phyloP scores from a whole-genome alignment of 2,113 vertebrate species.

The Hiodon tergisus region DNA sequence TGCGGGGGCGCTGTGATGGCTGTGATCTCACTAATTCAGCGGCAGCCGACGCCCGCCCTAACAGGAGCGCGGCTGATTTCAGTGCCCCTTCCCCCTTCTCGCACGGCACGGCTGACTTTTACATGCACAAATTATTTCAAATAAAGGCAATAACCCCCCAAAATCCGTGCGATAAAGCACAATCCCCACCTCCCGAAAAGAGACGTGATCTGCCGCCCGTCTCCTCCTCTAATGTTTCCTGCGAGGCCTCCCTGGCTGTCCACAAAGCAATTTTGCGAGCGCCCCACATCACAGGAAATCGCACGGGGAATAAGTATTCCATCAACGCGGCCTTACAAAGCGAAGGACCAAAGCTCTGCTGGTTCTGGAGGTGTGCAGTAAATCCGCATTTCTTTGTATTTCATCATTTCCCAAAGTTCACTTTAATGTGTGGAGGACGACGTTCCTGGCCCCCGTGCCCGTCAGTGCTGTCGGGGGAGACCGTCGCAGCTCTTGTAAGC shows the following conservation, averaged over 20 bases:
- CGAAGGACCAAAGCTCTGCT: slow-evolving; percentile 12
- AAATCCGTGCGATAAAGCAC: slow-evolving; percentile 46
- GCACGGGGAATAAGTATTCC: slow-evolving; percentile 11
- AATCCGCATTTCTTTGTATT: slow-evolving; percentile 4
- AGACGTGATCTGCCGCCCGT: slow-evolving; percentile 41
- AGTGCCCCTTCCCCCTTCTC: neutral
- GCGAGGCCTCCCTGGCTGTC: slow-evolving; percentile 47
- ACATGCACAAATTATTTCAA: slow-evolving; percentile 49
- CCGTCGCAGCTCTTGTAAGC: too few relatives aligned
- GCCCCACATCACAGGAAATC: slow-evolving; percentile 36
- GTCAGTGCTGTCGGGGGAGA: neutral
- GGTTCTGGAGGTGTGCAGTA: slow-evolving; percentile 2
- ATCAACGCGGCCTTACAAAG: slow-evolving; percentile 8
- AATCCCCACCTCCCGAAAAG: slow-evolving; percentile 51
- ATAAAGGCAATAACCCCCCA: slow-evolving; percentile 58
- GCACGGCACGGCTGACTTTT: slow-evolving; percentile 45
- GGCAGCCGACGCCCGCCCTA: slow-evolving; percentile 14
- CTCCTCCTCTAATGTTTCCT: slow-evolving; percentile 51
- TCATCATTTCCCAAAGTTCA: neutral
- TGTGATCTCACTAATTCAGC: slow-evolving; percentile 41
- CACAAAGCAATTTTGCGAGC: slow-evolving; percentile 59
- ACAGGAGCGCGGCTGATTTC: neutral
- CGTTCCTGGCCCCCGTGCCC: neutral
- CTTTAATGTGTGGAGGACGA: neutral
- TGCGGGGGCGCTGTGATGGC: slow-evolving; percentile 48